Evolutionary conservation across 1,140 invertebrate species (phyloP).

Genomic region (Patella vulgata): DNA sequence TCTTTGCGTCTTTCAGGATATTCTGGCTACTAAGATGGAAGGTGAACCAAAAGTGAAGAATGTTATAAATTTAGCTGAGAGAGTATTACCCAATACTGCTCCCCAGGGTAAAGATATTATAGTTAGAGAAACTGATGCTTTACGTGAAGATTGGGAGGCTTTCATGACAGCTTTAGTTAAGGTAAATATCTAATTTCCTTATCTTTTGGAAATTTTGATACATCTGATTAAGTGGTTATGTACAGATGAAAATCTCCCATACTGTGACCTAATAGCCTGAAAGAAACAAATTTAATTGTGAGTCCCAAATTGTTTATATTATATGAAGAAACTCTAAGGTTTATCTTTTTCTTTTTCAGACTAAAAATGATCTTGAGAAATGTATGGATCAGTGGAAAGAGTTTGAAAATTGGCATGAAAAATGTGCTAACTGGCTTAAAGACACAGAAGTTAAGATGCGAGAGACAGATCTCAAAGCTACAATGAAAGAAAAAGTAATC

Average conservation of each 20-base stretch:
- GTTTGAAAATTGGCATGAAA: slow-evolving; percentile 88
- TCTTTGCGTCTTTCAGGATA: slow-evolving; percentile 69
- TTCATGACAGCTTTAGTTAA: slow-evolving; percentile 57
- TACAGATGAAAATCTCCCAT: too few species aligned
- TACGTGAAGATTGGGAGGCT: slow-evolving; percentile 57
- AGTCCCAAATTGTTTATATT: too few species aligned
- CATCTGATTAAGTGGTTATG: too few species aligned
- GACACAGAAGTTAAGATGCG: slow-evolving; percentile 89
- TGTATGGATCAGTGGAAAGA: slow-evolving; percentile 78
- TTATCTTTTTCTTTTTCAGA: slow-evolving; percentile 45
- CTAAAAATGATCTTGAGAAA: slow-evolving; percentile 79
- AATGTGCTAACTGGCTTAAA: slow-evolving; percentile 87
- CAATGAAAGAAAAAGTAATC: slow-evolving; percentile 82
- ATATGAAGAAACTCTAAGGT: too few species aligned
- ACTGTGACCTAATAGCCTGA: not conserved
- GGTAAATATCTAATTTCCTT: slow-evolving; percentile 27
- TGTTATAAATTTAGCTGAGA: slow-evolving; percentile 83
- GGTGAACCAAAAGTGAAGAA: slow-evolving; percentile 85
- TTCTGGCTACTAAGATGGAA: slow-evolving; percentile 77
- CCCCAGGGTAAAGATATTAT: slow-evolving; percentile 87
- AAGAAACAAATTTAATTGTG: not conserved
- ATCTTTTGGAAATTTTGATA: not conserved
- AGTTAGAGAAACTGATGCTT: slow-evolving; percentile 65
- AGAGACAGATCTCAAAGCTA: slow-evolving; percentile 87
- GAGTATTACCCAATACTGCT: slow-evolving; percentile 88